These are phyloP conservation scores for Macrocentrus cingulum DNA, from an alignment of 1,140 invertebrate genomes.

Conservation along the genomic window DNA sequence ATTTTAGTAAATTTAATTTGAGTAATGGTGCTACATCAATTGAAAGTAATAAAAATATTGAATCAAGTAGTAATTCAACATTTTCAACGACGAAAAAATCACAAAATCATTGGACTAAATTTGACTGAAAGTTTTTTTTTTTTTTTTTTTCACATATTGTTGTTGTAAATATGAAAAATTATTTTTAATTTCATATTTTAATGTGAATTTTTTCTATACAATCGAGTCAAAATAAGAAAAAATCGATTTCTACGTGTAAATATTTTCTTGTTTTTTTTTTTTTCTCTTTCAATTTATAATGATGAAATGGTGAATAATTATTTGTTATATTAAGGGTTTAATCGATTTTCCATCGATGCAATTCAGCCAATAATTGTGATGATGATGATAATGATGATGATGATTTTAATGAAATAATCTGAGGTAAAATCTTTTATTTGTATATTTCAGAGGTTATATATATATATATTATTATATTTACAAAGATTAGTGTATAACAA, in stretches of 20 bases:
- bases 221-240: constrained; percentile 18
- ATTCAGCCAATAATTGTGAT: constrained; percentile 1
- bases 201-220: constrained; percentile 14
- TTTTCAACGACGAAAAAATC: constrained; percentile 46
- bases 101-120: constrained; percentile 58
- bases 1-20: constrained; percentile 56
- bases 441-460: constrained; percentile 29
- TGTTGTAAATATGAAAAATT: constrained; percentile 17
- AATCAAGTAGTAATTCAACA: no score
- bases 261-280: neutral
- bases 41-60: constrained; percentile 20
- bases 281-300: constrained; percentile 20
- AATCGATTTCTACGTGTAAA: no score
- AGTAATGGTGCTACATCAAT: constrained; percentile 42
- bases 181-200: no score
- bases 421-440: constrained; percentile 17
- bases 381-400: constrained; percentile 9
- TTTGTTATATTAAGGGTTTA: no score
- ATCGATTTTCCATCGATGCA: neutral
- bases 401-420: neutral
- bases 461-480: constrained; percentile 21
- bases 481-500: neutral
- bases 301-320: constrained; percentile 11
- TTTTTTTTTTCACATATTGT: constrained; percentile 23
- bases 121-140: constrained; percentile 41